phyloP scores from a whole-genome alignment of 2,113 vertebrate species.

The Corydoras maculifer region DNA sequence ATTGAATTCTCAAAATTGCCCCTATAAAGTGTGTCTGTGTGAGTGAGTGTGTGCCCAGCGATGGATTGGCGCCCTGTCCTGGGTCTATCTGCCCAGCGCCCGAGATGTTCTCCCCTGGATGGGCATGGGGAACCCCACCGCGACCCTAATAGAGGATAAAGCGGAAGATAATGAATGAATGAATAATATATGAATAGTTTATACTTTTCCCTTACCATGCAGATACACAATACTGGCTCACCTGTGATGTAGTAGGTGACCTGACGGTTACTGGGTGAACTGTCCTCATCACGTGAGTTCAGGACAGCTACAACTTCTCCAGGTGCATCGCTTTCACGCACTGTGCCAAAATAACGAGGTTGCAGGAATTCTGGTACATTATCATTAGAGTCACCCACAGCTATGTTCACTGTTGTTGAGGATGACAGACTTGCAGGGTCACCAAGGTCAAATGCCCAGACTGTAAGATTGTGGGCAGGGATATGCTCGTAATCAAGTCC shows the following conservation, averaged over 20 bases:
- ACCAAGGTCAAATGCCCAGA: constrained; percentile 87
- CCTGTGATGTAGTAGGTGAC: constrained; percentile 97
- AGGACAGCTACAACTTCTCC: constrained; percentile 92
- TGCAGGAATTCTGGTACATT: constrained; percentile 83
- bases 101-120: no score
- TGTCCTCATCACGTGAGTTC: constrained; percentile 88
- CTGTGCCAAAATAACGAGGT: constrained; percentile 75
- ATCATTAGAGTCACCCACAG: constrained; percentile 87
- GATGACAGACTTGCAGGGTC: constrained; percentile 82
- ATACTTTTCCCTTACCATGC: no score
- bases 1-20: no score
- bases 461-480: constrained; percentile 79
- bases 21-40: no score
- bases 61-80: no score
- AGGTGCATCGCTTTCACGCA: constrained; percentile 86
- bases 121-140: no score
- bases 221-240: constrained; percentile 54
- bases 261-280: constrained; percentile 81
- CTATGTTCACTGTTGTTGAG: constrained; percentile 76
- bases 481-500: constrained; percentile 86
- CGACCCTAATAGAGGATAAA: no score
- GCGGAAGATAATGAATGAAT: no score
- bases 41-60: no score
- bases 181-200: no score
- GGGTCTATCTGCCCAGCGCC: no score